A percentile compares a stretch with the other conserved stretches of the same genome.
Evolutionary conservation across 2,113 vertebrate genomes (phyloP).

Genomic region (Epinephelus moara): DNA sequence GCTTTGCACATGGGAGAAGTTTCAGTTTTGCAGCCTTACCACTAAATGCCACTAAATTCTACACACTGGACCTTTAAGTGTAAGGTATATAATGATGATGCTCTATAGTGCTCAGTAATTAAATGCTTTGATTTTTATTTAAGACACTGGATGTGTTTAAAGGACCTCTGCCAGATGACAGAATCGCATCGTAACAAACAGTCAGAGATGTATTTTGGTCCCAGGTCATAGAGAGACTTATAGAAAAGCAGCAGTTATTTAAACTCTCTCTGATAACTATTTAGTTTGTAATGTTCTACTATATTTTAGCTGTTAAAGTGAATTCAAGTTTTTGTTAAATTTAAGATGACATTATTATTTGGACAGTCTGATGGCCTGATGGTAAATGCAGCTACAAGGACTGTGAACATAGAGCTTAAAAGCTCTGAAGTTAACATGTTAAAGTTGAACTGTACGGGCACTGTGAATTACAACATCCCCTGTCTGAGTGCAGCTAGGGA

Average conservation of each 20-base stretch:
- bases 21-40: too few relatives aligned
- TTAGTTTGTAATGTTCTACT: background rate
- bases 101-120: background rate
- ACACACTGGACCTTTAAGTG: too few relatives aligned
- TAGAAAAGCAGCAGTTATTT: background rate
- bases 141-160: background rate
- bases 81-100: background rate
- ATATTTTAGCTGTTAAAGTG: background rate
- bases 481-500: too few relatives aligned
- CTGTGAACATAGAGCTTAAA: background rate
- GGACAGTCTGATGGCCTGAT: background rate
- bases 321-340: too few relatives aligned
- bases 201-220: background rate
- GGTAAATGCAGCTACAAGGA: background rate
- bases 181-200: background rate
- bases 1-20: too few relatives aligned
- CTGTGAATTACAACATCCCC: too few relatives aligned
- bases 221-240: too few relatives aligned
- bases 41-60: too few relatives aligned
- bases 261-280: too few relatives aligned
- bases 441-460: too few relatives aligned
- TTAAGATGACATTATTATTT: background rate
- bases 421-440: too few relatives aligned
- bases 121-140: background rate
- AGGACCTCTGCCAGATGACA: background rate